Base-by-base conservation (phyloP, 2,113 vertebrate species). In the Phyllostomus discolor region DNA sequence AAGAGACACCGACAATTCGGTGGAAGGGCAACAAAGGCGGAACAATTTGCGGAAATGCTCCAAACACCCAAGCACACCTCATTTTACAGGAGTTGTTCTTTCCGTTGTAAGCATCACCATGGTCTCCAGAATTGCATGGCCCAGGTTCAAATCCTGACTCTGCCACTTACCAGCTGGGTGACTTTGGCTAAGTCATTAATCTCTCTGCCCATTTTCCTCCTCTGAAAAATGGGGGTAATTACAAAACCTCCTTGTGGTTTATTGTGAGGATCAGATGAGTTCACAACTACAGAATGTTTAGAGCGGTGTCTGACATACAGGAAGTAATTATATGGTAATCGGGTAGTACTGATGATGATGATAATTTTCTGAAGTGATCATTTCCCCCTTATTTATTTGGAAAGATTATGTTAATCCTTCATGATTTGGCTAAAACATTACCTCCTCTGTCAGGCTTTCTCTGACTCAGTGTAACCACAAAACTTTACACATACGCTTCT, bases 311-410 rank as follows among this genome's bases (percentile, higher is more conserved):
- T 70, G 62, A 75, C 7, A 28, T 35, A 86, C 3, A 78, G 81
- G n/a, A 92, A 79, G 43, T 70, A 41, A n/a, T 52, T 52, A 35
- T 14, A 54, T 12, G 33, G 26, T 64, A 26, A 43, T 22, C 9
- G 70, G 64, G 19, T 50, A 28, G 7, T 54, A 19, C 43, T 38
- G n/a, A 38, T 69, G 52, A 10, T 67, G 33, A 22, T 31, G 62
- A 48, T 57, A 10, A 59, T 79, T 79, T 91, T 79, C 88, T 94
- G 66, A 96, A 94, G 90, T 85, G 52, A 80, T 81, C 10, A 19
- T 31, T 10, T 26, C 10, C 24, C 12, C 22, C 41, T 76, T 46
- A 64, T 80, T 82, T 92, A 84, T 75, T 64, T 94, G 50, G 57
- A 38, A 79, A 24, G 48, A n/a, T 62, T 84, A 64, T 38, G 48